Conservation (phyloP, 2,797 vertebrate genomes). For the Nasua narica region DNA sequence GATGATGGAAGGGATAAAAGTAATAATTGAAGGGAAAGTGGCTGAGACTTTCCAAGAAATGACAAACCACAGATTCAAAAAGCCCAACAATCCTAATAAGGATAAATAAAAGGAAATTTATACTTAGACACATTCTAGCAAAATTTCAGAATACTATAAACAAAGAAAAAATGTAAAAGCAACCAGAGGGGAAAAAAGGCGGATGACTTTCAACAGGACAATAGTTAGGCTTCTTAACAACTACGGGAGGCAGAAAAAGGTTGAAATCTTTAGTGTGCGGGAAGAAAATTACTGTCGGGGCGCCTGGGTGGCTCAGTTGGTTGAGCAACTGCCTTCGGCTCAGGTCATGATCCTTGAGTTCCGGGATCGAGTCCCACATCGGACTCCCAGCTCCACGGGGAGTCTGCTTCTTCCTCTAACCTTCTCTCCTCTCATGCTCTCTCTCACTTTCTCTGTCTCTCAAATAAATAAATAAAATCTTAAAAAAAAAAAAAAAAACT, state of each 20-base stretch:
- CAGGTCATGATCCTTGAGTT: no score
- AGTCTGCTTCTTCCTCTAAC: no score
- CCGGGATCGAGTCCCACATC: no score
- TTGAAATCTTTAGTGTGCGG: not conserved
- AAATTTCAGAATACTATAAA: not conserved
- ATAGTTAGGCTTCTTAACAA: not conserved
- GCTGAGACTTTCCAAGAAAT: conserved; percentile 5
- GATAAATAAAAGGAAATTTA: conserved; percentile 6
- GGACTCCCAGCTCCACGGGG: no score
- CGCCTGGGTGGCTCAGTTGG: no score
- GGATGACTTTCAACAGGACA: not conserved
- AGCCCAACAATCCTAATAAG: not conserved
- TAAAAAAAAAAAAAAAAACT: no score
- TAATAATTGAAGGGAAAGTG: not conserved
- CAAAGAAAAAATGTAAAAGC: conserved; percentile 28
- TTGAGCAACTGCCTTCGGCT: no score
- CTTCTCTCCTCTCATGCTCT: no score
- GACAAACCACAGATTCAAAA: conserved; percentile 20
- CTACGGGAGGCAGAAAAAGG: not conserved
- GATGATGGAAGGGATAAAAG: not conserved
- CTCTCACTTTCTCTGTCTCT: no score
- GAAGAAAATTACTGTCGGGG: conserved; percentile 40
- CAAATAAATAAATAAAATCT: no score
- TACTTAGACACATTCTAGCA: not conserved
- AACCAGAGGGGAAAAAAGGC: not conserved